phyloP scores from a whole-genome alignment of 2,888 invertebrate species.

The Agrochola litura region DNA sequence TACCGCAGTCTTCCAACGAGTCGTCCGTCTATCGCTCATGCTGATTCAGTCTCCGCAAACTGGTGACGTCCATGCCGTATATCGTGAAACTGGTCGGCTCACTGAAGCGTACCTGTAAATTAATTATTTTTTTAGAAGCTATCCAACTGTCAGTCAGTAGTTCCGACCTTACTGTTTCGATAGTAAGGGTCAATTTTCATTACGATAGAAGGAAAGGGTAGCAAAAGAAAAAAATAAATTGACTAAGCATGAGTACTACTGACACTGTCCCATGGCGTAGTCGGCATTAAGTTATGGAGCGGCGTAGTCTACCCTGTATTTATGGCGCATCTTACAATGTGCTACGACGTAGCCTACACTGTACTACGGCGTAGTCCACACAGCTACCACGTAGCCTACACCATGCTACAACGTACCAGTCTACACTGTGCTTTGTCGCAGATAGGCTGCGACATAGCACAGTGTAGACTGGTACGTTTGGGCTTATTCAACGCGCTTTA shows the following conservation, averaged over 20 bases:
- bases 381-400: not conserved
- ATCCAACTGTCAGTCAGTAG: not conserved
- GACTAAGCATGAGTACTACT: not conserved
- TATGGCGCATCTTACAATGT: too few relatives aligned
- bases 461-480: too few relatives aligned
- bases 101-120: slow-evolving; percentile 76
- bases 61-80: slow-evolving; percentile 85
- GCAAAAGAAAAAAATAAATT: not conserved
- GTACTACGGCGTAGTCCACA: not conserved
- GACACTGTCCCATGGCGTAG: not conserved
- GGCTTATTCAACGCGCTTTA: not conserved
- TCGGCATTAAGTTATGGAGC: not conserved
- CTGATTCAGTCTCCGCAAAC: slow-evolving; percentile 82
- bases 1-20: slow-evolving; percentile 13
- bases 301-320: not conserved
- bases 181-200: not conserved
- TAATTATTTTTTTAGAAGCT: not conserved
- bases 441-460: too few relatives aligned
- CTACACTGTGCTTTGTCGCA: too few relatives aligned
- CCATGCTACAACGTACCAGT: not conserved
- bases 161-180: not conserved
- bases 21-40: slow-evolving; percentile 73
- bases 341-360: not conserved
- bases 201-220: not conserved
- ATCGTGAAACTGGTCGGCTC: slow-evolving; percentile 78